Evolutionary conservation across 2,113 vertebrate species (phyloP), one percentile per base, ranked within the genome.

Genomic region (Callocephalon fimbriatum): DNA sequence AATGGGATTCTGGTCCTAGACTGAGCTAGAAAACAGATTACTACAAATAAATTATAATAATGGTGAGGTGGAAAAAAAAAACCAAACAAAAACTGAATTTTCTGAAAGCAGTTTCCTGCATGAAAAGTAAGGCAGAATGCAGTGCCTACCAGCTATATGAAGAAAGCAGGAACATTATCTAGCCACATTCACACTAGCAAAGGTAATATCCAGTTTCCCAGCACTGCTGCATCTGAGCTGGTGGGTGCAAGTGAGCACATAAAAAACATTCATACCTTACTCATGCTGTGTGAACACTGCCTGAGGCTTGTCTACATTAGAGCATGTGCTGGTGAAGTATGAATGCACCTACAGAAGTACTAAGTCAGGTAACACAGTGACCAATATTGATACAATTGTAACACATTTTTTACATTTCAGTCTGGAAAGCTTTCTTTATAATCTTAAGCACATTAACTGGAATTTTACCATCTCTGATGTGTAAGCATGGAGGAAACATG

Each of bases 221-320:
- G 51, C 27, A 23, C 32, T 26, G 25, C 3, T 50, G 19, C 51
- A 83, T 44, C 26, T 65, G 48, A 83, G 16, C 27, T 79, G 42
- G 7, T 17, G 45, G 12, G 12, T 31, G 27, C 27, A n/a, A 38
- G 10, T 8, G 18, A 68, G 51, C 35, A 48, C 5, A 63, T 29
- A 15, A 76, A n/a, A 6, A 61, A 26, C 15, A 20, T 35, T 86
- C n/a, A 62, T 32, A 44, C 19, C 17, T 56, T 56, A 40, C 40
- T 38, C 35, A 53, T 19, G 29, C 12, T 59, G 53, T 38, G 15
- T 45, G 27, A 84, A 72, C 5, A 11, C 4, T 40, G 5, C 8
- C 63, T 56, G 37, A 42, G 61, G 42, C 11, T 5, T 31, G 6
- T 6, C 29, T 61, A 26, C 0, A 0, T 27, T 12, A 62, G 10